Base-by-base conservation (phyloP, 2,888 invertebrate species). In the Laspeyria flexula region DNA sequence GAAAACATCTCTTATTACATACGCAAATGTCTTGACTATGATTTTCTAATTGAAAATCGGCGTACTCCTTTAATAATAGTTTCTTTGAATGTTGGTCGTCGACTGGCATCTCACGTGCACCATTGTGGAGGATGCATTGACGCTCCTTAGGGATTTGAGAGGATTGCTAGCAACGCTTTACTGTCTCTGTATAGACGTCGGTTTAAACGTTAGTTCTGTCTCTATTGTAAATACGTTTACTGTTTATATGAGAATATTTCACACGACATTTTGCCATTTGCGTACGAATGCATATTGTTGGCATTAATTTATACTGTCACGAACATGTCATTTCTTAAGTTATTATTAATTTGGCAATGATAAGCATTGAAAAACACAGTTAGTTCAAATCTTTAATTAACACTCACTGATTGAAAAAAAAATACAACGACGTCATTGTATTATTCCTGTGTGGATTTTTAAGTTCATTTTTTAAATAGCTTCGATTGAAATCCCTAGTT, bases 11-110 rank as follows among this genome's bases (percentile, higher is more conserved):
- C 7, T 66, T 71, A 55, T 25, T 6, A 7, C 1, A 7, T 25
- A 25, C 3, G 7, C 7, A 1, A 53, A 55, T 59, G 38, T 53
- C 61, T 60, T 57, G 70, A 69, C 71, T 63, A 75, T 62, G 68
- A 74, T 76, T 80, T 74, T 25, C 76, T 85, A 87, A 88, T 88
- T 86, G 86, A 85, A 81, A 83, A 86, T 84, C 78, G 77, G 70
- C 66, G 69, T 72, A 75, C 76, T 78, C 73, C 77, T 81, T 77
- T 77, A 79, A 81, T 83, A 84, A 83, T 83, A 82, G 79, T 80
- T 81, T 79, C 82, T 86, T 87, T 87, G 86, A 86, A 86, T 81
- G 77, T 74, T 70, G 74, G 72, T 65, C 77, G 81, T 74, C 79
- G 73, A 77, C 70, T 71, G 73, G 63, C 63, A 67, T 71, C 71